Conservation (phyloP, 1,140 invertebrate species). For the Drosophila grimshawi region DNA sequence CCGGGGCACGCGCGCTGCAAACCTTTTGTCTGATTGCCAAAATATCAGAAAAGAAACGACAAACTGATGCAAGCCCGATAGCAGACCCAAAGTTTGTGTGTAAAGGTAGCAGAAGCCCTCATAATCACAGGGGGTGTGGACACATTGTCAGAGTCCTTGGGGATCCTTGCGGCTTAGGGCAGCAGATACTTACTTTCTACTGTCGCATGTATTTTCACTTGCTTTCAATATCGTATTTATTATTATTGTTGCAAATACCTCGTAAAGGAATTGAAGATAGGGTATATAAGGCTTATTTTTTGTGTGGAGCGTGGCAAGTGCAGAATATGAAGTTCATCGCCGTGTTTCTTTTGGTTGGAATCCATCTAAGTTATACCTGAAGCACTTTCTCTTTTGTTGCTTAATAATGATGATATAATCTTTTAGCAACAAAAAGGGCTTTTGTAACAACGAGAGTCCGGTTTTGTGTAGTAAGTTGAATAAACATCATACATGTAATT, state of each 20-base stretch:
- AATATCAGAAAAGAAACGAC: slow-evolving; percentile 59
- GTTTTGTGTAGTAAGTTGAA: too few species aligned
- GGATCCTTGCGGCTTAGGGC: slow-evolving; percentile 60
- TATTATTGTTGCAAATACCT: slow-evolving; percentile 34
- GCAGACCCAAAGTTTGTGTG: slow-evolving; percentile 12
- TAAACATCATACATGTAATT: too few species aligned
- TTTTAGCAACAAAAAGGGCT: too few species aligned
- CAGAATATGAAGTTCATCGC: too few species aligned
- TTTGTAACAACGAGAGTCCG: too few species aligned
- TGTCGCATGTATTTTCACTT: slow-evolving; percentile 63
- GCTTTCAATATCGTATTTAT: slow-evolving; percentile 53
- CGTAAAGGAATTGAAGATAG: background rate
- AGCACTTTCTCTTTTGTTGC: too few species aligned
- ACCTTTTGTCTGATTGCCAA: slow-evolving; percentile 72
- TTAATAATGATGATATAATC: too few species aligned
- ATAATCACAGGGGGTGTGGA: slow-evolving; percentile 21
- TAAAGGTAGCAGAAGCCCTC: slow-evolving; percentile 57
- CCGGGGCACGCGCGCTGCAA: slow-evolving; percentile 64
- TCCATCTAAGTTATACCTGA: too few species aligned
- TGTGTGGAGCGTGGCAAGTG: too few species aligned
- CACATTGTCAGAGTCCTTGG: slow-evolving; percentile 69
- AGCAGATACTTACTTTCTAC: slow-evolving; percentile 13
- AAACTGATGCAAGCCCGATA: slow-evolving; percentile 77
- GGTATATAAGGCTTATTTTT: background rate
- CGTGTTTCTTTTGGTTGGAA: too few species aligned